Evolutionary conservation across 2,113 vertebrate species (phyloP).

Genomic region (Stictonetta naevosa): DNA sequence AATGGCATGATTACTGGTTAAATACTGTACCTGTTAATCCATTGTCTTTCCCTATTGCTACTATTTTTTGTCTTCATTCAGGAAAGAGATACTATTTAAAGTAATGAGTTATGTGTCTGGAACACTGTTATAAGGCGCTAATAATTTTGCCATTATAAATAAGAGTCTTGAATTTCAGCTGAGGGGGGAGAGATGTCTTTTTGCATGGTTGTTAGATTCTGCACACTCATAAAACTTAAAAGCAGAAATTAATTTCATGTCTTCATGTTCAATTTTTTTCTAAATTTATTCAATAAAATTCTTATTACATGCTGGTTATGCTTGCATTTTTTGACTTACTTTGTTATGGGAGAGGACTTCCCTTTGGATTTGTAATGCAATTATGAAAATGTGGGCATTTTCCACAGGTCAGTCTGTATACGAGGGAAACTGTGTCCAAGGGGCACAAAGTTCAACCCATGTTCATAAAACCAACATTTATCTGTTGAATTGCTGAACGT

Average conservation of each 20-base stretch:
- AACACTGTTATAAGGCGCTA: background rate
- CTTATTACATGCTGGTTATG: background rate
- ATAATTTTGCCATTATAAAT: background rate
- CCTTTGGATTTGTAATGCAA: background rate
- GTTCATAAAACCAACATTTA: rapidly evolving
- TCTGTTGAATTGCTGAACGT: background rate
- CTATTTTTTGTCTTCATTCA: background rate
- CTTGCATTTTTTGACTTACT: background rate
- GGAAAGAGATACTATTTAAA: background rate
- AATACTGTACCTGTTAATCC: background rate
- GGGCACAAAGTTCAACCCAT: rapidly evolving
- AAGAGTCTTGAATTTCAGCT: background rate
- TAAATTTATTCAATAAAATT: slow-evolving; percentile 67
- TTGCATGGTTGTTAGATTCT: slow-evolving; percentile 16
- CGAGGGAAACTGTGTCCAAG: rapidly evolving
- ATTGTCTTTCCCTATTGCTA: background rate
- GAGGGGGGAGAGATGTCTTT: background rate
- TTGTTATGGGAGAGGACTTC: background rate
- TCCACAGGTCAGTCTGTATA: rapidly evolving
- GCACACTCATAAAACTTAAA: background rate
- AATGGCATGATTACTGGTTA: slow-evolving; percentile 18
- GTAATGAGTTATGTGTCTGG: background rate
- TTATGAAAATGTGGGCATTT: background rate
- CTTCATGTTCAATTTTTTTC: slow-evolving; percentile 36
- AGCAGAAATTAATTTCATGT: slow-evolving; percentile 4